These are phyloP conservation scores for Sebastes steindachneri DNA, from an alignment of 2,797 vertebrate species.

Conservation along the genomic window DNA sequence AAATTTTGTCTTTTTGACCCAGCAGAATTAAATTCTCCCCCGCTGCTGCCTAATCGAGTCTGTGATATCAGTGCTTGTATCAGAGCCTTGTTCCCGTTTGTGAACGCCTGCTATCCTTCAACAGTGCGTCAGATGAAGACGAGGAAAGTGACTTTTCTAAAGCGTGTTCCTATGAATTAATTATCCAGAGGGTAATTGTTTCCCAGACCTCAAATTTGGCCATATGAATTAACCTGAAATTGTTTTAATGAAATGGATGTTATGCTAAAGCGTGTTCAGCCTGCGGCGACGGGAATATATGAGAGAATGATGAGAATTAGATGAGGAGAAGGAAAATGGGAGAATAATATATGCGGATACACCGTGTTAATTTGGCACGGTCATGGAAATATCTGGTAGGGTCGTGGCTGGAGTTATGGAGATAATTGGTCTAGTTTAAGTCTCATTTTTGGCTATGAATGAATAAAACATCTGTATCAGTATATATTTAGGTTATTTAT, in stretches of 20 bases:
- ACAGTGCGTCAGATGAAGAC: background rate
- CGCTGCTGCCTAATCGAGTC: background rate
- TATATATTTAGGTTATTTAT: background rate
- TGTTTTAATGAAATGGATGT: slow-evolving; percentile 51
- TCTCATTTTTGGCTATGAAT: background rate
- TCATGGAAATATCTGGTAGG: background rate
- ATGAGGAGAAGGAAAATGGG: background rate
- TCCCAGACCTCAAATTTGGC: slow-evolving; percentile 30
- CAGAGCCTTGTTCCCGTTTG: background rate
- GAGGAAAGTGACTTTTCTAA: background rate
- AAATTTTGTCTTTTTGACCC: slow-evolving; percentile 1
- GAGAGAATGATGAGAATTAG: background rate
- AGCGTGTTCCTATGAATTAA: slow-evolving; percentile 24
- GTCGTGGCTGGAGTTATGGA: background rate
- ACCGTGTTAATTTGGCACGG: background rate
- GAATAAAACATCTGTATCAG: background rate
- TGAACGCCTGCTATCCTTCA: background rate
- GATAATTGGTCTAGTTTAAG: background rate
- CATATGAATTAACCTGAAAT: slow-evolving; percentile 36
- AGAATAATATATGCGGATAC: background rate
- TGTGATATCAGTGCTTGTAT: background rate
- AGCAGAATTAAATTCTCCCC: background rate
- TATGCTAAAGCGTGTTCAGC: slow-evolving; percentile 1
- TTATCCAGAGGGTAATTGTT: slow-evolving; percentile 54
- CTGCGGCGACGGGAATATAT: background rate